phyloP scores from a whole-genome alignment of 2,113 vertebrate species.

The Perca schrenkii region DNA sequence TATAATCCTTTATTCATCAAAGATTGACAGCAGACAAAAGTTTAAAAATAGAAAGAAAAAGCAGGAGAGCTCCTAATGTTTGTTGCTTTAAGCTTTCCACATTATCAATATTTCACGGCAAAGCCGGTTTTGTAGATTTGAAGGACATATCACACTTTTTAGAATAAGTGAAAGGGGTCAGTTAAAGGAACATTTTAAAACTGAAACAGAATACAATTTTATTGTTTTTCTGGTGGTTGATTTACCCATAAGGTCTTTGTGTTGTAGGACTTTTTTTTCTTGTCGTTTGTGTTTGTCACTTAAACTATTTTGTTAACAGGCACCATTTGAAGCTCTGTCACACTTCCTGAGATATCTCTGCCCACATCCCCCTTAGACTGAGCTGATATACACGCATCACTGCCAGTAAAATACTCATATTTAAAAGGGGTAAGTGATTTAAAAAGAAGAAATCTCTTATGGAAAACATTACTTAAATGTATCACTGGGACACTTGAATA shows the following conservation, averaged over 20 bases:
- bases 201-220: not conserved
- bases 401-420: not conserved
- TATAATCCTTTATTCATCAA: conserved; percentile 5
- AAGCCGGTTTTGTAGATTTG: not conserved
- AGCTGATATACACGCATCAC: not conserved
- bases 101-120: not conserved
- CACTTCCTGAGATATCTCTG: not conserved
- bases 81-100: not conserved
- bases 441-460: not conserved
- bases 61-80: not conserved
- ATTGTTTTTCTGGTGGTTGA: not conserved
- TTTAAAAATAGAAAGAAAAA: not conserved
- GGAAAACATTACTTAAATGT: not conserved
- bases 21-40: not conserved
- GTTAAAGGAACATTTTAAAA: not conserved
- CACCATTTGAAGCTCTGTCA: not conserved
- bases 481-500: not conserved
- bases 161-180: not conserved
- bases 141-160: not conserved
- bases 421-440: not conserved
- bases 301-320: not conserved
- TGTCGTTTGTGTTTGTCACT: not conserved
- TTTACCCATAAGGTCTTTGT: not conserved
- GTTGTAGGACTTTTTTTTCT: not conserved
- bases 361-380: not conserved